Evolutionary conservation across 2,888 invertebrate genomes (phyloP), one percentile per base, ranked within the genome.

Genomic region (Eristalis arbustorum): DNA sequence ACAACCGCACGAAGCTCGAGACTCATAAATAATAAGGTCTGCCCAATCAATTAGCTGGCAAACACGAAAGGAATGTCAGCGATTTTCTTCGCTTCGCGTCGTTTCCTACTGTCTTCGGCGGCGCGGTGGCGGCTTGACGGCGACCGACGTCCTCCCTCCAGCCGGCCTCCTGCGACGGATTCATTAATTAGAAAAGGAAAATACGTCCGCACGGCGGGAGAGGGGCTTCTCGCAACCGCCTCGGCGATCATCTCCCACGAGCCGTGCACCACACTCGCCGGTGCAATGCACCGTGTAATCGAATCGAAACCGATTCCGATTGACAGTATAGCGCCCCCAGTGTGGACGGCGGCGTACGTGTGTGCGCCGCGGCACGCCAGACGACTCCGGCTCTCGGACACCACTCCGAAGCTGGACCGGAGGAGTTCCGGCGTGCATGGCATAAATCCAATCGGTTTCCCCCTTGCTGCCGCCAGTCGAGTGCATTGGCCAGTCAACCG

Each of bases 321-420:
- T 85, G 87, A 87, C 87, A 83, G 87, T 79, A 78, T 75, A 83
- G 87, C 78, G 87, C 87, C 87, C 87, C 83, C 83, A 64, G 87
- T 78, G 31, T 82, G 83, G 83, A 72, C 57, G 56, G 69, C 77
- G 3, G 25, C 25, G 85, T 81, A 61, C 73, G 74, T 34, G 59
- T 59, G 59, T 59, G 59, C 57, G 37, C 25, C 56, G 67, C 42
- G 56, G 10, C 28, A 40, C 76, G 28, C 62, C 67, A 76, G 67
- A 22, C 18, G 67, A 22, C 18, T 28, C 25, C 56, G 67, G 42
- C 40, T 18, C 40, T 18, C 18, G 74, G 68, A 69, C 67, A 34
- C 66, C 18, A 37, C 37, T 37, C 37, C 3, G 37, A 37, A 72
- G 10, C 66, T 56, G 62, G 62, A 72, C 72, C 56, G 37, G 23